phyloP scores from a whole-genome alignment of 2,797 vertebrate genomes.

The Harpagifer antarcticus region DNA sequence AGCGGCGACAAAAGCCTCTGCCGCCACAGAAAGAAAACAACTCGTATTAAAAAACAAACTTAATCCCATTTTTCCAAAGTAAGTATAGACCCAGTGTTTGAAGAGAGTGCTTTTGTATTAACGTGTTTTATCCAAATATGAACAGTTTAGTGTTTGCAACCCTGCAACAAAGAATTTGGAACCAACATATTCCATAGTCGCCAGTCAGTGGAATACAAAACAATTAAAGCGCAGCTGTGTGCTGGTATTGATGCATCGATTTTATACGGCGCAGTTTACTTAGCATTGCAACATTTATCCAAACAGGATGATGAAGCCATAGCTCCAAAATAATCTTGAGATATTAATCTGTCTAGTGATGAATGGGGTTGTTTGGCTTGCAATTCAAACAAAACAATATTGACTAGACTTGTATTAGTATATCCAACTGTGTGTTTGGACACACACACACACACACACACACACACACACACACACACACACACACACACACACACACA shows the following conservation, averaged over 20 bases:
- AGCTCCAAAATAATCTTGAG: slow-evolving; percentile 47
- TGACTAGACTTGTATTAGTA: slow-evolving; percentile 7
- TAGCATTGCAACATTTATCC: slow-evolving; percentile 44
- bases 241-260: slow-evolving; percentile 58
- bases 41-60: slow-evolving; percentile 16
- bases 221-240: slow-evolving; percentile 48
- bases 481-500: no score
- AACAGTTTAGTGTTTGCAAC: slow-evolving; percentile 17
- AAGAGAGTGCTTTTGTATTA: background rate
- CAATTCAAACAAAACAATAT: slow-evolving; percentile 27
- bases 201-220: slow-evolving; percentile 32
- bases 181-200: slow-evolving; percentile 25
- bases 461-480: slow-evolving; percentile 46
- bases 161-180: slow-evolving; percentile 3
- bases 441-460: slow-evolving; percentile 25
- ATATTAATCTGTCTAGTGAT: slow-evolving; percentile 61
- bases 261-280: slow-evolving; percentile 43
- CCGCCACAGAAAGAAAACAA: slow-evolving; percentile 7
- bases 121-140: slow-evolving; percentile 22
- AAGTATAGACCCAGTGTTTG: background rate
- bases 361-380: slow-evolving; percentile 47
- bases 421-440: slow-evolving; percentile 23
- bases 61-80: slow-evolving; percentile 11
- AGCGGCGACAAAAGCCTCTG: slow-evolving; percentile 16
- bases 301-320: slow-evolving; percentile 44